A percentile compares a stretch with the other conserved stretches of the same genome.
These are phyloP conservation scores for Oenanthe oenanthe DNA, from an alignment of 2,113 vertebrate species.

Conservation along the genomic window DNA sequence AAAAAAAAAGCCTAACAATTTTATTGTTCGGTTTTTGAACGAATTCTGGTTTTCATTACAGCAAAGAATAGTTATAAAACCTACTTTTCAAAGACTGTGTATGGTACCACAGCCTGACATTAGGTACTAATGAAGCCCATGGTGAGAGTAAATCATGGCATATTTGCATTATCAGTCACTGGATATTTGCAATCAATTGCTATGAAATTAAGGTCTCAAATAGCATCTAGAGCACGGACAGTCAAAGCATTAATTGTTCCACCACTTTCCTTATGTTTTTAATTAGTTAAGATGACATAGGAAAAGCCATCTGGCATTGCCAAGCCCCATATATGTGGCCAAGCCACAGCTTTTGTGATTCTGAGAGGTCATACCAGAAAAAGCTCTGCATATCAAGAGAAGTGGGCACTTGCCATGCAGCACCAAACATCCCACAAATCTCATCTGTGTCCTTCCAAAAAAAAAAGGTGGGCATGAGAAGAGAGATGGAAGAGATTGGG, in stretches of 20 bases:
- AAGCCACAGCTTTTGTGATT: neutral
- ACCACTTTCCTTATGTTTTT: constrained; percentile 4
- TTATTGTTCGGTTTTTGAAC: constrained; percentile 25
- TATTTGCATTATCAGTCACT: neutral
- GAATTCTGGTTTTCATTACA: constrained; percentile 67
- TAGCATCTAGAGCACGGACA: neutral
- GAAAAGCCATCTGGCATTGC: neutral
- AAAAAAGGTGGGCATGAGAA: neutral
- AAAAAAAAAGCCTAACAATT: constrained; percentile 44
- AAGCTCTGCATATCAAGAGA: neutral
- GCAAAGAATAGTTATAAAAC: constrained; percentile 20
- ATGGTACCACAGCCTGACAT: neutral
- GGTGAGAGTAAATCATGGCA: neutral
- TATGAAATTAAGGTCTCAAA: constrained; percentile 18
- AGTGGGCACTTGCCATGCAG: neutral
- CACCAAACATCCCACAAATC: neutral
- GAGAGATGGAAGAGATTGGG: neutral
- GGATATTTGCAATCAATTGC: neutral
- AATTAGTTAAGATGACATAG: constrained; percentile 27
- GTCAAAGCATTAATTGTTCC: neutral
- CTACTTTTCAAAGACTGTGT: neutral
- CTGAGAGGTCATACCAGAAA: neutral
- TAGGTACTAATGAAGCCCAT: neutral
- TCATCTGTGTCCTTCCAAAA: neutral
- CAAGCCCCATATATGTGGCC: neutral